phyloP scores from a whole-genome alignment of 1,140 invertebrate species.

The Palaemon carinicauda region DNA sequence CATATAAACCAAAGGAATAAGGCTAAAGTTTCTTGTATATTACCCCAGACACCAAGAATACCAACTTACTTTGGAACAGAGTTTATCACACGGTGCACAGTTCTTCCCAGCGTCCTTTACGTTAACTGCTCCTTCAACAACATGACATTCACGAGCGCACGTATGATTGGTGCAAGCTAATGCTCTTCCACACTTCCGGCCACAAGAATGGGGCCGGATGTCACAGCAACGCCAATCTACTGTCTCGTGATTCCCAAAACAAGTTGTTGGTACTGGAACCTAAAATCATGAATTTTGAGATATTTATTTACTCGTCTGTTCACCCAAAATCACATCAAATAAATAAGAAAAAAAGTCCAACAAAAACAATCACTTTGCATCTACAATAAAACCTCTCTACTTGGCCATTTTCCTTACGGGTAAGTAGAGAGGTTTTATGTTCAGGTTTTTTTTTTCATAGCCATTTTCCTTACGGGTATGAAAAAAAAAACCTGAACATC shows the following conservation, averaged over 20 bases:
- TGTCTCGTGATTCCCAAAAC: conserved; percentile 84
- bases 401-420: too few relatives aligned
- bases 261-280: conserved; percentile 76
- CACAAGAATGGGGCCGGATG: conserved; percentile 77
- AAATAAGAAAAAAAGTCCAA: too few relatives aligned
- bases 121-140: conserved; percentile 64
- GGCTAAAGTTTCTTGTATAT: too few relatives aligned
- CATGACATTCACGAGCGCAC: conserved; percentile 79
- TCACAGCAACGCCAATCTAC: conserved; percentile 78
- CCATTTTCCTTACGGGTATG: too few relatives aligned
- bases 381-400: too few relatives aligned
- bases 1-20: too few relatives aligned
- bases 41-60: not conserved
- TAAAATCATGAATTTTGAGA: conserved; percentile 9
- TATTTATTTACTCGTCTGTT: too few relatives aligned
- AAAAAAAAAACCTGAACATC: too few relatives aligned
- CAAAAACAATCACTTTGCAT: too few relatives aligned
- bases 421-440: too few relatives aligned
- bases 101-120: conserved; percentile 64
- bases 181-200: conserved; percentile 74
- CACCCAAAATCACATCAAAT: too few relatives aligned
- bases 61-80: conserved; percentile 69
- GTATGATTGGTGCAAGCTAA: conserved; percentile 82
- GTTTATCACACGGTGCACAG: conserved; percentile 78
- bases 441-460: too few relatives aligned